Evolutionary conservation across 92 coral and sea anemone species (phyloP).

Genomic region (Micromussa lordhowensis): DNA sequence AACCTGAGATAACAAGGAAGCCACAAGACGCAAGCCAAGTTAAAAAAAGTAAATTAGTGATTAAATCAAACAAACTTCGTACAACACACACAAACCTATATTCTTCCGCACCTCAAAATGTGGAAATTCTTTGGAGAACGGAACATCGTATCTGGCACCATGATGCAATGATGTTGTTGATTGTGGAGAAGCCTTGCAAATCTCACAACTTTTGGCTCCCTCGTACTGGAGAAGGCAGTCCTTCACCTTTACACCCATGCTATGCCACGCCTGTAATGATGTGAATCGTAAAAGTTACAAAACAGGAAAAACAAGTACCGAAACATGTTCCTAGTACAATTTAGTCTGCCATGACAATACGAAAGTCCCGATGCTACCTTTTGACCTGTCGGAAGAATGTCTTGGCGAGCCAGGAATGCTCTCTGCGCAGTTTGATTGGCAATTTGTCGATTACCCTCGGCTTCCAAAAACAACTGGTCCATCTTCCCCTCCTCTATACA

Average conservation of each 20-base stretch:
- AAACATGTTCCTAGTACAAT: neutral
- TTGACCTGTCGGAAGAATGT: neutral
- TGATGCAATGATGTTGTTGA: neutral
- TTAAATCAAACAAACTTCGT: too few relatives aligned
- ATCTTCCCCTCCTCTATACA: neutral
- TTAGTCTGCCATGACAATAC: neutral
- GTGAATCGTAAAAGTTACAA: neutral
- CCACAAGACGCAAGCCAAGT: neutral
- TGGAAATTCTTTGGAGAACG: neutral
- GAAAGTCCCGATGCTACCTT: neutral
- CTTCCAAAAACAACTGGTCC: neutral
- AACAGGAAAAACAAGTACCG: neutral
- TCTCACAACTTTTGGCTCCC: neutral
- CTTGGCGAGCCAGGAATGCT: neutral
- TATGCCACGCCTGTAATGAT: constrained; percentile 13
- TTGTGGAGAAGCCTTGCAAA: neutral
- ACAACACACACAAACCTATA: neutral
- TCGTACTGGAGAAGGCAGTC: constrained; percentile 9
- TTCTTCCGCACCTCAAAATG: neutral
- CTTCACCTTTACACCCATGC: neutral
- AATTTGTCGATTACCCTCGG: constrained; percentile 11
- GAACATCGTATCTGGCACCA: neutral
- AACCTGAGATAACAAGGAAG: neutral
- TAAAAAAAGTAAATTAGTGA: too few relatives aligned
- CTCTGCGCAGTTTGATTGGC: constrained; percentile 6